Evolutionary conservation across 2,888 invertebrate genomes (phyloP), one percentile per base, ranked within the genome.

Genomic region (Cheilosia impressa): DNA sequence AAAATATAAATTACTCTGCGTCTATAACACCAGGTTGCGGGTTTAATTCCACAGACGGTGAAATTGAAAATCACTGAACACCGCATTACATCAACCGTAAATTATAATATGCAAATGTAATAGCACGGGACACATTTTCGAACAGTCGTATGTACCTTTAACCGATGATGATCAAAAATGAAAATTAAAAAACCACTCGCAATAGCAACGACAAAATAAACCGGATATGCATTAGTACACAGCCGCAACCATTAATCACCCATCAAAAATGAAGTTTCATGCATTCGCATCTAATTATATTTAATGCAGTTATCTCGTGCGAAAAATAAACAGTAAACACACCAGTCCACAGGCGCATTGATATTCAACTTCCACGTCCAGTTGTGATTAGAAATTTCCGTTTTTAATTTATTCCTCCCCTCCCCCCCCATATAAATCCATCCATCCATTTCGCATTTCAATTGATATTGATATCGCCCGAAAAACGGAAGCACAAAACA

Each of bases 371-470:
- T 55, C 31, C 55, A 17, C 27, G 17, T n/a, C 55, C 7, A 55
- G 50, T 38, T 50, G 5, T 45, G 50, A 47, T 50, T 50, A 65
- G 34, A 34, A 65, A 41, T 41, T 34, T 65, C 63, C 34, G 47
- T 41, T 65, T 45, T 63, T 47, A 63, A 63, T 47, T 50, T 50
- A 17, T 31, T 19, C 31, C 62, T 5, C 17, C 17, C 15, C n/a
- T 15, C 0, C 6, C 31, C 31, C n/a, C 2, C 31, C 43, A n/a
- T 43, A 4, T 43, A n/a, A 2, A 22, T n/a, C 0, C 47, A 47
- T 22, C 9, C 47, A 47, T 27, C 34, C 63, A 6, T 24, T 19
- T 27, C 50, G 50, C 15, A 9, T 2, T 10, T 50, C 34, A 34
- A 38, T 47, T 19, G 63, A 65, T 34, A 65, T 50, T 1, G 9